These are phyloP conservation scores for Sebastolobus altivelis DNA, from an alignment of 2,797 vertebrate genomes.

Conservation along the genomic window DNA sequence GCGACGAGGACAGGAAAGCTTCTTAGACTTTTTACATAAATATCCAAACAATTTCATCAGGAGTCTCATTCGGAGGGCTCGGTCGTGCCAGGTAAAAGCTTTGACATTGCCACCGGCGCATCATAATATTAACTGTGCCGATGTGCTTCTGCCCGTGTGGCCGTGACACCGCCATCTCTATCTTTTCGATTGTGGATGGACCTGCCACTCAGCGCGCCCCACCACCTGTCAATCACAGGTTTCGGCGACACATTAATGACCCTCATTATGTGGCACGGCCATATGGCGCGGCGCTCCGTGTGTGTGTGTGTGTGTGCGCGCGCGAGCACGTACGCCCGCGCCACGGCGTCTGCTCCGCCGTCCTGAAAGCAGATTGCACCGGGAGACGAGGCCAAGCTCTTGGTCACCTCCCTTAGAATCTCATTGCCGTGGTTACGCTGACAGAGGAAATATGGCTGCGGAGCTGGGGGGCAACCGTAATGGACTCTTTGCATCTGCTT, in stretches of 20 bases:
- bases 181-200: slow-evolving; percentile 53
- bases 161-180: slow-evolving; percentile 55
- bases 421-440: slow-evolving; percentile 61
- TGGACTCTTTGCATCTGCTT: slow-evolving; percentile 80
- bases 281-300: slow-evolving; percentile 56
- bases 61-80: slow-evolving; percentile 20
- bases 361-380: slow-evolving; percentile 77
- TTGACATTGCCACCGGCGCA: slow-evolving; percentile 49
- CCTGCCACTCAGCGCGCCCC: slow-evolving; percentile 66
- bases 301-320: slow-evolving; percentile 23
- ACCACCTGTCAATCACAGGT: slow-evolving; percentile 77
- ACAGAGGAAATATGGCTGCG: slow-evolving; percentile 74
- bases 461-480: slow-evolving; percentile 65
- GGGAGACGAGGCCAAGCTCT: slow-evolving; percentile 68
- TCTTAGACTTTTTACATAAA: slow-evolving; percentile 65
- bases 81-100: slow-evolving; percentile 58
- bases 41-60: slow-evolving; percentile 57
- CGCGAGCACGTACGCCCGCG: neutral
- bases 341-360: slow-evolving; percentile 30
- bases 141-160: slow-evolving; percentile 21
- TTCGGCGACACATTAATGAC: slow-evolving; percentile 69
- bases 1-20: slow-evolving; percentile 35
- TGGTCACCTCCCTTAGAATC: slow-evolving; percentile 67
- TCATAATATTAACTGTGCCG: slow-evolving; percentile 37
- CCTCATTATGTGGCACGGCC: slow-evolving; percentile 75